Evolutionary conservation across 2,888 invertebrate genomes (phyloP).

Genomic region (Pyrrhosoma nymphula): DNA sequence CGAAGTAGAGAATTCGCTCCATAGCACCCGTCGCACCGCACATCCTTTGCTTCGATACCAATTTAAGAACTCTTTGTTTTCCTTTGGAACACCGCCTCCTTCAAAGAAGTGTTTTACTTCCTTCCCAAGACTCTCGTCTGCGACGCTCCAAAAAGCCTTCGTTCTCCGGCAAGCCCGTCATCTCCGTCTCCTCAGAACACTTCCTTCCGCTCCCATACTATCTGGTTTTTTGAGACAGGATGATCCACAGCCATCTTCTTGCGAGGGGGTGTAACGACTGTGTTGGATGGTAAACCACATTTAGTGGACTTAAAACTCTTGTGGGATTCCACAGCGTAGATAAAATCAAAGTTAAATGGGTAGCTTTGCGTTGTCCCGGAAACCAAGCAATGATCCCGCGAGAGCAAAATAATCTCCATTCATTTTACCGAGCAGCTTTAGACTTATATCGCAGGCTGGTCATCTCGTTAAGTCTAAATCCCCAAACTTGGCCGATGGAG

Average conservation of each 20-base stretch:
- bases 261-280: background rate
- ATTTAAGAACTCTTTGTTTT: background rate
- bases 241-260: background rate
- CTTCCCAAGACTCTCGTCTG: background rate
- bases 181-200: background rate
- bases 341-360: background rate
- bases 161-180: background rate
- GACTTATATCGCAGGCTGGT: no score
- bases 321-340: background rate
- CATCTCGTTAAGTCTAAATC: no score
- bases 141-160: background rate
- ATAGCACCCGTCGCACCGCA: background rate
- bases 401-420: no score
- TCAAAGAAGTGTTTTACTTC: background rate
- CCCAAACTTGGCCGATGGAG: no score
- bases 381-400: background rate
- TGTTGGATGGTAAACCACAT: background rate
- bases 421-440: no score
- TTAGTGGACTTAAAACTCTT: background rate
- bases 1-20: background rate
- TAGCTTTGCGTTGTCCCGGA: background rate
- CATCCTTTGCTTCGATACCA: background rate
- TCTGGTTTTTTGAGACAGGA: background rate
- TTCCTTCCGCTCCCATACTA: background rate
- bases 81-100: background rate